Base-by-base conservation (phyloP, 2,888 invertebrate genomes). In the Barypeithes pellucidus region DNA sequence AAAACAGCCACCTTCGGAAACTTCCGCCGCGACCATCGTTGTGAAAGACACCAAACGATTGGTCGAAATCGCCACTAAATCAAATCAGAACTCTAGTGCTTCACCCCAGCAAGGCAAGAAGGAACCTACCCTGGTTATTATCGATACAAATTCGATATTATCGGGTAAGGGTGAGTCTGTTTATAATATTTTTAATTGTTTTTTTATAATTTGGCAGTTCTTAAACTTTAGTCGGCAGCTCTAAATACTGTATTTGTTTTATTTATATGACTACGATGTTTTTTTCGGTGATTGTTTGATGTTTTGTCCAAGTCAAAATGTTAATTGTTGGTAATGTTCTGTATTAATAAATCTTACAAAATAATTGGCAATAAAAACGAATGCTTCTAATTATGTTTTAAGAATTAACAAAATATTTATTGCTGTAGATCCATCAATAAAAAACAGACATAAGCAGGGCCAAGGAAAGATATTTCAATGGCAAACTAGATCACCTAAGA, bases 91-190 rank as follows among this genome's bases (percentile, higher is more conserved):
- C 12, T 14, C 69, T 2, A n/a, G 24, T n/a, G 33, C 9, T 16
- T 68, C 73, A 39, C 82, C 84, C 68, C 86, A 85, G 81, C 78
- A 79, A 65, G 82, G 88, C 60, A 88, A 92, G 82, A 91, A 94
- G 80, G 91, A 94, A 84, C 92, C 93, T 0, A 93, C 93, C 7
- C 87, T 94, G 77, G 93, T 94, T 36, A 93, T 94, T 61, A 93
- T 94, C 77, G 94, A 94, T 81, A 93, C 93, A 11, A 93, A 93
- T 86, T 90, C 94, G 14, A 90, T 91, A 81, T 85, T 91, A 69
- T 89, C 91, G 70, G 91, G 90, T 18, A 67, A 54, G 57, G 22
- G 29, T 57, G 16, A 61, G 45, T 43, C 2, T 12, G 2, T 5
- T 16, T 14, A 18, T 16, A 9, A 33, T n/a, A n/a, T n/a, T 11